phyloP scores from a whole-genome alignment of 1,140 invertebrate genomes.

The Thaumetopoea pityocampa region DNA sequence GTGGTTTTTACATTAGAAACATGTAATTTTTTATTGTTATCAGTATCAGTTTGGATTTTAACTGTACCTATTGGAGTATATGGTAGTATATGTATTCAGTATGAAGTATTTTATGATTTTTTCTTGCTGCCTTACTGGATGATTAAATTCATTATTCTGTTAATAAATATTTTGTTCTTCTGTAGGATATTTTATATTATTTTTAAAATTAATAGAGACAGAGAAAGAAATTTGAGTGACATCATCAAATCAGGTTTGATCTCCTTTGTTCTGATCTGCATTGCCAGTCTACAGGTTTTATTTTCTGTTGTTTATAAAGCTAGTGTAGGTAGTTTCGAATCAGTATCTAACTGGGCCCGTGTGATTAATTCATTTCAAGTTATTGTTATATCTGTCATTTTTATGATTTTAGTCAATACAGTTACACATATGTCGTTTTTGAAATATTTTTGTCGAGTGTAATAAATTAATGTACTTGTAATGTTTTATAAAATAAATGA shows the following conservation, averaged over 20 bases:
- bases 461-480: no score
- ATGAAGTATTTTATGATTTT: background rate
- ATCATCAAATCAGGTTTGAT: conserved; percentile 9
- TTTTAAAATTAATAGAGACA: conserved; percentile 3
- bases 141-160: conserved; percentile 20
- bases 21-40: conserved; percentile 5
- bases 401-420: no score
- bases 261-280: conserved; percentile 19
- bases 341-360: background rate
- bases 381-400: background rate
- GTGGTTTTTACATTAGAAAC: conserved; percentile 15
- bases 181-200: conserved; percentile 22
- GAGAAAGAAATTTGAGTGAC: conserved; percentile 1
- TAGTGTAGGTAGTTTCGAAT: background rate
- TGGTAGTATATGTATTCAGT: background rate
- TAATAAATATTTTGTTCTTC: conserved; percentile 22
- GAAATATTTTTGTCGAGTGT: no score
- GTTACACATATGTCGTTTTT: no score
- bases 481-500: no score
- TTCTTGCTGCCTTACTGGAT: conserved; percentile 5
- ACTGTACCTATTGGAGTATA: conserved; percentile 14
- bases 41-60: conserved; percentile 11
- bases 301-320: background rate
- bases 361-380: background rate
- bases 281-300: conserved; percentile 16